Base-by-base conservation (phyloP, 2,888 invertebrate genomes). In the Junonia oenone region DNA sequence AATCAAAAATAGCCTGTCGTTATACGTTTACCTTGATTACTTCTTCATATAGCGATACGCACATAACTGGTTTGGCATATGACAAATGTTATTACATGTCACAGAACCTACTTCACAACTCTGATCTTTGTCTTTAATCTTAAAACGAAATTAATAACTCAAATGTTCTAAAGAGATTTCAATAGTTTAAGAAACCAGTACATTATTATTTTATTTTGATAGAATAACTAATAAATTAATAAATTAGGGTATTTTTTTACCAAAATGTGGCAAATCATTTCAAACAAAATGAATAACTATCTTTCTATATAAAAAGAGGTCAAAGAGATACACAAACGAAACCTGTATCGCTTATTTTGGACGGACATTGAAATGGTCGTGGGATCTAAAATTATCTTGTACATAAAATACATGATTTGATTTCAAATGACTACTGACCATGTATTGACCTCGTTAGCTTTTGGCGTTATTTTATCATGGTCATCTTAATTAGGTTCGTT, bases 401-500 rank as follows among this genome's bases (percentile, higher is more conserved):
- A 33, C n/a, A 19, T 6, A 9, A 3, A 15, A 9, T 17, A 11
- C 19, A 40, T n/a, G 19, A 17, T 17, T 19, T 17, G 6, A 27
- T 19, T 37, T 5, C 6, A 13, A 57, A 52, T 31, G 45, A 19
- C 38, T 9, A 27, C n/a, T 37, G 46, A 50, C 49, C 40, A 50
- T 43, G 38, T 17, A 17, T 15, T 40, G 59, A 50, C 56, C 49
- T 46, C 31, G 29, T 37, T 19, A 26, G 43, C 8, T 38, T 27
- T 31, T 37, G 33, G 22, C 22, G n/a, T 43, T n/a, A 17, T 54
- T 46, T 38, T 49, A 40, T 35, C 52, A 50, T 9, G 52, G 46
- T 15, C 46, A 19, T 0, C 29, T 31, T 35, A 40, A 56, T 38
- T 29, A 37, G 40, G 50, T 58, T 51, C 40, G 22, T 26, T 53